Percentiles rank a stretch among this genome's conserved stretches.
Evolutionary conservation across 92 coral and sea anemone species (phyloP).

Genomic region (Isaurus tuberculatus): DNA sequence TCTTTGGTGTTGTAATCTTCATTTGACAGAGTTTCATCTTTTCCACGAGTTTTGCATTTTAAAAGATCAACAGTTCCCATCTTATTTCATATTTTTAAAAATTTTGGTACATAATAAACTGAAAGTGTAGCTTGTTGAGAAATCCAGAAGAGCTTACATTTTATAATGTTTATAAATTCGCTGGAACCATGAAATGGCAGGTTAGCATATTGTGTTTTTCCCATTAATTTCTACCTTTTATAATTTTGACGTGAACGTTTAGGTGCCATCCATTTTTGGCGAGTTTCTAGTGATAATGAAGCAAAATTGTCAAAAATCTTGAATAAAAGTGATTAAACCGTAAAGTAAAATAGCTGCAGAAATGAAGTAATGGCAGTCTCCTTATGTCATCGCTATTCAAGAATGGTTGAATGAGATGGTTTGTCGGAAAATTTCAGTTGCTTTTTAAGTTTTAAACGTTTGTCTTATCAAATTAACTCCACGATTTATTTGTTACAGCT

Average conservation of each 20-base stretch:
- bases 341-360: too few species aligned
- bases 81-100: background rate
- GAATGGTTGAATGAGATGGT: too few species aligned
- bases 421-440: too few species aligned
- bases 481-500: too few species aligned
- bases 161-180: background rate
- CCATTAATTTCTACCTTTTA: background rate
- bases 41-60: background rate
- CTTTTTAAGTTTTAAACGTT: too few species aligned
- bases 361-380: too few species aligned
- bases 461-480: too few species aligned
- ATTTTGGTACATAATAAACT: background rate
- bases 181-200: slow-evolving; percentile 40
- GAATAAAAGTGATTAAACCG: background rate
- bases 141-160: background rate
- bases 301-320: background rate
- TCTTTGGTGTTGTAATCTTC: slow-evolving; percentile 5
- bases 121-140: background rate
- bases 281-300: background rate
- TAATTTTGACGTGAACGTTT: background rate
- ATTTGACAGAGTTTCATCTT: slow-evolving; percentile 9
- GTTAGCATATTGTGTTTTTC: slow-evolving; percentile 23
- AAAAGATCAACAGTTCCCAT: background rate
- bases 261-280: background rate
- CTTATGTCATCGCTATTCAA: too few species aligned